Evolutionary conservation across 2,888 invertebrate species (phyloP), one percentile per base, ranked within the genome.

Genomic region (Pristionchus entomophagus): DNA sequence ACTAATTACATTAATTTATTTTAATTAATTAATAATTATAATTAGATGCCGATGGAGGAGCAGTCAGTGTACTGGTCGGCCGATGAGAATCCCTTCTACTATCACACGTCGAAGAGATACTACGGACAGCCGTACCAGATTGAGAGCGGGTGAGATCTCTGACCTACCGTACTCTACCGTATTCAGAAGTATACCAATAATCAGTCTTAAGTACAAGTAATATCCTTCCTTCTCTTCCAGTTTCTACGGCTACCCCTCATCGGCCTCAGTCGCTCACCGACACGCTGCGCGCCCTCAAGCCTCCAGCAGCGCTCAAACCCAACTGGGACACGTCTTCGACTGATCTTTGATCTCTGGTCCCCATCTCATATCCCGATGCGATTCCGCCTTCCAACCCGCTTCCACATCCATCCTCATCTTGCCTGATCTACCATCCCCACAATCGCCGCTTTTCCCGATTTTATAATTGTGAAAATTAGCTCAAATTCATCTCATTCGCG

Each of bases 41-140:
- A 91, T 90, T 10, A 73, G 73, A 26, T 73, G 41, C 91, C 91
- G 32, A 91, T 93, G 88, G 93, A 93, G 86, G 93, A 93, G 83
- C 93, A 93, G 82, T 91, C 92, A 12, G 89, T 93, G 29, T 93
- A 93, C 85, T 93, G 93, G 93, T 91, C 91, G 38, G 92, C 93
- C 17, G 93, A 93, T 85, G 93, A 93, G 86, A 92, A 93, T 86
- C 93, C 93, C 51, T 92, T 91, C 86, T 92, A 92, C 87, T 93
- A 93, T 86, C 92, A 93, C 85, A 90, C 92, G 35, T 91, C 92
- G 10, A 92, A 91, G 87, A 86, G 92, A 69, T 91, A 91, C 87
- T 93, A 92, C 86, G 91, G 91, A 51, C 92, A 93, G 87, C 93
- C 93, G 17, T 92, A 92, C 85, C 89, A 90, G 83, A 90, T 93